Base-by-base conservation (phyloP, 2,888 invertebrate species). In the Heliconius charithonia region DNA sequence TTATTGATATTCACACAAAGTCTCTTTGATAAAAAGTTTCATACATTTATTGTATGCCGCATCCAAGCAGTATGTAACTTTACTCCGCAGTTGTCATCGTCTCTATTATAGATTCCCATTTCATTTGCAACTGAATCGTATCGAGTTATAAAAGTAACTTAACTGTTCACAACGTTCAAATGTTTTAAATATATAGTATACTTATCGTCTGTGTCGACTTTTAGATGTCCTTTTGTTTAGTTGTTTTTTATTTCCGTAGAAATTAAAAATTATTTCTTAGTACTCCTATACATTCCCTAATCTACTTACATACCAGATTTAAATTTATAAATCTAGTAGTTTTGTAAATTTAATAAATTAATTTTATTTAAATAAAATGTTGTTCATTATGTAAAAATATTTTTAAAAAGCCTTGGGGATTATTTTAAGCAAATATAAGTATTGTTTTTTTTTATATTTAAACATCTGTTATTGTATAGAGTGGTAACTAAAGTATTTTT, bases 71-170 rank as follows among this genome's bases (percentile, higher is more conserved):
- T 65, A 10, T 80, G 74, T 62, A 63, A 74, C 25, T 63, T 74
- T 79, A 63, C 59, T 80, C 75, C 41, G 75, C 37, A 29, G n/a
- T 63, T 27, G 72, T 77, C 81, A 82, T 83, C 81, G 83, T 84
- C 84, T 78, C 85, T 87, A 90, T 91, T 90, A 91, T 87, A 89
- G 89, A 90, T 90, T 90, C 90, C 89, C 89, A 90, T 92, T 91
- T 89, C 88, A 89, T 90, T 89, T 88, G 86, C 83, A 83, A 80
- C 80, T 83, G 85, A 83, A 83, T 84, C 83, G 80, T 89, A 89
- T 86, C 89, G 59, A 76, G 70, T 41, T 63, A 16, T 37, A 75
- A 67, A 75, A 66, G 27, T 75, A 62, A 56, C n/a, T 72, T 65
- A 72, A 59, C 29, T 56, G 13, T 72, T 32, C 71, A 51, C 19